Conservation (phyloP, 2,113 vertebrate species). For the Sporophila hypoxantha region DNA sequence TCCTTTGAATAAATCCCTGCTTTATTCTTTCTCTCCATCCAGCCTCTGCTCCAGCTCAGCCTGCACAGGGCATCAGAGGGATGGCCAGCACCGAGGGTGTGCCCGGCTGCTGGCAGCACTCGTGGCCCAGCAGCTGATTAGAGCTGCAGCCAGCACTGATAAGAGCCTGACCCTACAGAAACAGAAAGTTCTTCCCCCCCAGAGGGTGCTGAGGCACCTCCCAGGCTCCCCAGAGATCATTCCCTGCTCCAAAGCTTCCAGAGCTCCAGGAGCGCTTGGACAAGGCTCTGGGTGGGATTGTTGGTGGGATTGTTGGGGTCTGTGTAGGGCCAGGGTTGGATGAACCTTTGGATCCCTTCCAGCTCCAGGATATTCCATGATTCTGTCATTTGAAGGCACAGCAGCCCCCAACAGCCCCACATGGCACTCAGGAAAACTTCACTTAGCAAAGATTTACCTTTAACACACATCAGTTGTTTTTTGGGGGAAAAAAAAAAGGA, state of each 20-base stretch:
- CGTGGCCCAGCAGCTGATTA: background rate
- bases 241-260: background rate
- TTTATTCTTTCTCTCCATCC: background rate
- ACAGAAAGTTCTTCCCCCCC: rapidly evolving
- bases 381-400: background rate
- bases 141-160: background rate
- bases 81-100: background rate
- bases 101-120: background rate
- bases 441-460: background rate
- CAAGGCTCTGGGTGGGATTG: background rate
- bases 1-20: too few species aligned
- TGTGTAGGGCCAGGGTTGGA: background rate
- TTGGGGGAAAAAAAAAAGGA: rapidly evolving
- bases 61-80: background rate
- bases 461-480: background rate
- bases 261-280: rapidly evolving
- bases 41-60: background rate
- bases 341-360: background rate
- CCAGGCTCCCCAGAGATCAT: background rate
- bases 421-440: rapidly evolving
- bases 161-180: background rate
- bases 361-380: background rate
- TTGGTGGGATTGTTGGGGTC: too few species aligned
- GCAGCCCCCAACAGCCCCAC: background rate
- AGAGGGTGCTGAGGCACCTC: background rate